Base-by-base conservation (phyloP, 2,888 invertebrate species). In the Mythimna vitellina region DNA sequence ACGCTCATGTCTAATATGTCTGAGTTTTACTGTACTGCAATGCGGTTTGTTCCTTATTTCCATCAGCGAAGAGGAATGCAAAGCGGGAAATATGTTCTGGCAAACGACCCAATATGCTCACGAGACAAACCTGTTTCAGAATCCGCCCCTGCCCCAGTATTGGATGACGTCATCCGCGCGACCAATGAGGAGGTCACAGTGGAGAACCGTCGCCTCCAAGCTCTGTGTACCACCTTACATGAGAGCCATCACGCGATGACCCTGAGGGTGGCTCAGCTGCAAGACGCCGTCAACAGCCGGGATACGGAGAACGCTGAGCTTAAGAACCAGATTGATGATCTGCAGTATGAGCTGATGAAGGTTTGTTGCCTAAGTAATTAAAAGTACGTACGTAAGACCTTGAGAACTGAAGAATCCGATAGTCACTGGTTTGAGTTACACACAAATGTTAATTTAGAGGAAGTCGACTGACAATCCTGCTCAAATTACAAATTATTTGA, bases 261-360 rank as follows among this genome's bases (percentile, higher is more conserved):
- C 62, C 95, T 99, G 32, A 98, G 99, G 94, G 98, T 98, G 94
- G 98, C 99, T 38, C 99, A 99, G 90, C 92, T 98, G 46, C 98
- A 98, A 92, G 99, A 99, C 89, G 98, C 98, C 0, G 97, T 99
- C 65, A 98, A 98, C 66, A 98, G 98, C 20, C 97, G 98, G 85
- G 99, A 99, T 94, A 99, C 99, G 0, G 98, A 99, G 95, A 98
- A 98, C 78, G 99, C 99, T 0, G 99, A 99, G 92, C 96, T 99
- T 67, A 98, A 98, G 91, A 99, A 99, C 93, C 99, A 99, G 96
- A 98, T 99, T 64, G 99, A 99, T 89, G 99, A 99, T 92, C 94
- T 99, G 67, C 99, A 99, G 91, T 99, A 99, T 89, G 99, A 99
- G 90, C 93, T 99, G 62, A 97, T 98, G 89, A 99, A 99, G 96